phyloP scores from a whole-genome alignment of 2,888 invertebrate species.

The Eupithecia tripunctaria region DNA sequence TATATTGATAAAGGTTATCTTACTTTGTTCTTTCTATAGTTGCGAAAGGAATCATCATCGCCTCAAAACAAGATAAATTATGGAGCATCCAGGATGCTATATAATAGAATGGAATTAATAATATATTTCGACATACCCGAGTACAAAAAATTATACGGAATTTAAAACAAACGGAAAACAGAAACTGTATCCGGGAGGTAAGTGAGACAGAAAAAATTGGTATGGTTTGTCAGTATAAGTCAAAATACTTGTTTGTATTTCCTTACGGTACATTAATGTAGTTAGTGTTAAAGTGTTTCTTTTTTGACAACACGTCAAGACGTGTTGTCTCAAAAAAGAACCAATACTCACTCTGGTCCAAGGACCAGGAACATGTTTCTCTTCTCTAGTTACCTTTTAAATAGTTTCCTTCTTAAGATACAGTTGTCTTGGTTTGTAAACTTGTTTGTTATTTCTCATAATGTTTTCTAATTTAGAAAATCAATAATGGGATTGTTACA shows the following conservation, averaged over 20 bases:
- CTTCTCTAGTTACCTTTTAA: not conserved
- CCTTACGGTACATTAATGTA: not conserved
- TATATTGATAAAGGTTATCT: constrained; percentile 5
- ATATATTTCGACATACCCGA: not conserved
- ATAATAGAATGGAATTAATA: not conserved
- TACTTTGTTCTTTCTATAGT: not conserved
- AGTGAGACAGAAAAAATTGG: not conserved
- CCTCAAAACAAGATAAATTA: not conserved
- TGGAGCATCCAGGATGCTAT: not conserved
- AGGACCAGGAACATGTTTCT: not conserved
- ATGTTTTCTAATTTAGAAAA: constrained; percentile 9
- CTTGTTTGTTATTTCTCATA: not conserved
- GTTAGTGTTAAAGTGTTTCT: too few species aligned
- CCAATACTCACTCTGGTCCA: too few species aligned
- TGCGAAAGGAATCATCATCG: not conserved
- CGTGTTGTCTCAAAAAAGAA: too few species aligned
- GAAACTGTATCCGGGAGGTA: not conserved
- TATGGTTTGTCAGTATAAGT: not conserved
- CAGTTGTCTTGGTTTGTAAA: not conserved
- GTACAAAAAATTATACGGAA: not conserved
- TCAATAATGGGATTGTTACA: constrained; percentile 45
- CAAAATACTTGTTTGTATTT: not conserved
- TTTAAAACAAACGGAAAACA: not conserved
- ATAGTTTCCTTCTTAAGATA: not conserved
- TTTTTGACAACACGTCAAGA: not conserved